Conservation (phyloP, 64 coral and sea anemone species). For the Porites australiensis region DNA sequence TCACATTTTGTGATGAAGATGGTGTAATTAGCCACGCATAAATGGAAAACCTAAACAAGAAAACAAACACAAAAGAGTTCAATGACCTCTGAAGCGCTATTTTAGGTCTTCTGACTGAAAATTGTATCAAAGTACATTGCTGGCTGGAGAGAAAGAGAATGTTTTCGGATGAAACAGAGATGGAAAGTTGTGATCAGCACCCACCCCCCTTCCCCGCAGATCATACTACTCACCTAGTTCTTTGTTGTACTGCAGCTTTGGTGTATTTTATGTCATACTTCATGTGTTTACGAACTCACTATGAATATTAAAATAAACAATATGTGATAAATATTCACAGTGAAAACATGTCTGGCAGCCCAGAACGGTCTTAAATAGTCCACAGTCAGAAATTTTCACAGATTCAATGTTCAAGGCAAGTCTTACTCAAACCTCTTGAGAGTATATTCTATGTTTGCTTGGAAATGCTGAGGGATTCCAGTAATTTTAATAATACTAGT, state of each 20-base stretch:
- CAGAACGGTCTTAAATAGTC: too few species aligned
- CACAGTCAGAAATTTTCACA: too few species aligned
- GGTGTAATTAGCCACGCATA: neutral
- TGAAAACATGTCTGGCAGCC: neutral
- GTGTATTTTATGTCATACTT: too few species aligned
- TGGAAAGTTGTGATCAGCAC: neutral
- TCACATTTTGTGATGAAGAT: neutral
- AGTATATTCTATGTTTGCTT: too few species aligned
- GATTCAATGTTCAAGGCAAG: too few species aligned
- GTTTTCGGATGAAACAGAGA: neutral
- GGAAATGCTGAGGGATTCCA: too few species aligned
- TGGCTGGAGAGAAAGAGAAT: neutral
- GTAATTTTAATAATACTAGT: too few species aligned
- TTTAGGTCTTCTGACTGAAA: conserved; percentile 6
- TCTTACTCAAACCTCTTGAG: too few species aligned
- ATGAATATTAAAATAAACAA: neutral
- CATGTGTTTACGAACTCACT: neutral
- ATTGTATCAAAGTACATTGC: neutral
- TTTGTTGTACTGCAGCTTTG: too few species aligned
- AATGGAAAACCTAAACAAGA: neutral
- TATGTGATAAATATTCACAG: neutral
- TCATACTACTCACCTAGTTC: neutral
- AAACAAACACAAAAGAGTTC: neutral
- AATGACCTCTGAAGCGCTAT: conserved; percentile 1
- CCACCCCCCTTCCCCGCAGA: neutral